Base-by-base conservation (phyloP, 2,797 vertebrate genomes). In the Propithecus perrieri region DNA sequence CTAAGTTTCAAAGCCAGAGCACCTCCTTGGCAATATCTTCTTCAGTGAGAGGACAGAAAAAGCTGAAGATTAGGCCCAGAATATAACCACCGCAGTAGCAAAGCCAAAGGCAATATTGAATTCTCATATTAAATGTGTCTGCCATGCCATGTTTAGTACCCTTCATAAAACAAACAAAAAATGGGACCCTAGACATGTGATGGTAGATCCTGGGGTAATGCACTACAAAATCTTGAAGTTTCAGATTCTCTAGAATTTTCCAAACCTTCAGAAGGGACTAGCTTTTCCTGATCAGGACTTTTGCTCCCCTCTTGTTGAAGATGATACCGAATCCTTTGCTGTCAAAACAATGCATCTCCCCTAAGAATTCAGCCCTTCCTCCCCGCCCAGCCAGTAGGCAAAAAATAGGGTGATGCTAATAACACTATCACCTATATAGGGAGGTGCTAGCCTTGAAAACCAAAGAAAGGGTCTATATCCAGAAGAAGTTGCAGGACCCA, bases 321-420 rank as follows among this genome's bases (percentile, higher is more conserved):
- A 48, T 8, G 7, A 30, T 74, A 24, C 10, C 89, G 46, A 69
- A 38, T 20, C 2, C 46, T 7, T 3, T 71, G 35, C 26, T 48
- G 38, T 38, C 11, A 26, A 75, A 65, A 48, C 33, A 61, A 38
- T 0, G 4, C 2, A 1, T 10, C 0, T 35, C 11, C 6, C 17
- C 8, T 30, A 11, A 61, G 18, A 10, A 30, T 41, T 48, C 4
- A n/a, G 1, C 2, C 28, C 33, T 0, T 41, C 28, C 5, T 80
- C 33, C 17, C 12, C 15, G 26, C 0, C 30, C 20, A 5, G 12
- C 12, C 24, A 43, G 43, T 15, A 55, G 24, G 14, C 13, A 55
- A 43, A 38, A 30, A 4, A 46, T 20, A 67, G 15, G 17, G 3
- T 30, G 48, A 28, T 30, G 30, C 14, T 63, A 26, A 14, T 35